Evolutionary conservation across 2,113 vertebrate genomes (phyloP).

Genomic region (Suricata suricatta): DNA sequence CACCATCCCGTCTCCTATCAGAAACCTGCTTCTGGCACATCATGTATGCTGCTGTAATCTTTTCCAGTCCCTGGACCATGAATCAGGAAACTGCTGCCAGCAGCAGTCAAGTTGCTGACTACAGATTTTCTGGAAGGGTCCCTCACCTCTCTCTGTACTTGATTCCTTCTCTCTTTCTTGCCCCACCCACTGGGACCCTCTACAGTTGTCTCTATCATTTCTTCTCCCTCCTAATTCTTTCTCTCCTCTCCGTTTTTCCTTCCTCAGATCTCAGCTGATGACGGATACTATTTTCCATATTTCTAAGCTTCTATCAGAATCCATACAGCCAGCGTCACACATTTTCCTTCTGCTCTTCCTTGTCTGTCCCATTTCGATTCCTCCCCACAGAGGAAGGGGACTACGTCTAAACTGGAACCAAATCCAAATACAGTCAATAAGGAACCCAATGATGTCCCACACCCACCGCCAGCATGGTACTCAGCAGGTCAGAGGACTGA

Average conservation of each 20-base stretch:
- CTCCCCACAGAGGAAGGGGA: neutral
- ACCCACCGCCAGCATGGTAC: neutral
- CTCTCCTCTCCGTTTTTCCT: neutral
- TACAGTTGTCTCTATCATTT: neutral
- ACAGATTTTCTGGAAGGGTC: neutral
- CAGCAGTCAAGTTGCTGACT: neutral
- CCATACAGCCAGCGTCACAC: neutral
- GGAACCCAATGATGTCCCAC: neutral
- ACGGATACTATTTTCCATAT: neutral
- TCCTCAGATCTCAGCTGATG: neutral
- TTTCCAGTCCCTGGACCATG: neutral
- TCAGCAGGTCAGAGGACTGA: neutral
- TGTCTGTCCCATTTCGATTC: neutral
- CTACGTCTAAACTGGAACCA: neutral
- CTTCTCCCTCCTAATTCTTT: neutral
- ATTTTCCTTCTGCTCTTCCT: neutral
- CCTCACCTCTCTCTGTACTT: neutral
- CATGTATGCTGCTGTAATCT: neutral
- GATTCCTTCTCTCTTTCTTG: neutral
- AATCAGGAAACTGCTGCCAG: neutral
- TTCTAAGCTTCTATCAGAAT: neutral
- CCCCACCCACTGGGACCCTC: too few species aligned
- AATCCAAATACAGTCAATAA: neutral
- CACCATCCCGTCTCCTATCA: neutral
- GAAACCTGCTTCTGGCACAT: neutral